These are phyloP conservation scores for Melanotus villosus DNA, from an alignment of 2,888 invertebrate species.

Conservation along the genomic window DNA sequence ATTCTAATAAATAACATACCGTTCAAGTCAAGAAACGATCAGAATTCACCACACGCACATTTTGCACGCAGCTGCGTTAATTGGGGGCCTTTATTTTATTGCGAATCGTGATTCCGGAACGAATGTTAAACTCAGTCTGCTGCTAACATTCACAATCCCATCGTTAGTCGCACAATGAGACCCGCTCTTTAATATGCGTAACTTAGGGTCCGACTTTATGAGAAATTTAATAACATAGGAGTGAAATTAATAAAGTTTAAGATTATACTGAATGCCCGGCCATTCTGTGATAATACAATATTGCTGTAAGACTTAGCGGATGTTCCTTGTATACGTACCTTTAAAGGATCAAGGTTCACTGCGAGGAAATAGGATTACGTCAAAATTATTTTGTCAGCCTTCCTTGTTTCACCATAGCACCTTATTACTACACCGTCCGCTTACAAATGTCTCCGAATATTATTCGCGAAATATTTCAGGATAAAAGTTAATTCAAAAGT, in stretches of 20 bases:
- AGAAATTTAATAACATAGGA: slow-evolving; percentile 62
- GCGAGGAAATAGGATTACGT: slow-evolving; percentile 9
- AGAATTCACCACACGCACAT: slow-evolving; percentile 60
- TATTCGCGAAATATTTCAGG: neutral
- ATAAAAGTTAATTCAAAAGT: too few species aligned
- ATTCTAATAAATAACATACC: slow-evolving; percentile 45
- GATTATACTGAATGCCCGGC: slow-evolving; percentile 38
- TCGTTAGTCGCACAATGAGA: slow-evolving; percentile 57
- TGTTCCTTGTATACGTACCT: slow-evolving; percentile 33
- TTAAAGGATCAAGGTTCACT: neutral
- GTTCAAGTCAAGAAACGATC: slow-evolving; percentile 49
- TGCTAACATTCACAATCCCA: slow-evolving; percentile 53
- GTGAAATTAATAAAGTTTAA: slow-evolving; percentile 50
- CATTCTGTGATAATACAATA: slow-evolving; percentile 33
- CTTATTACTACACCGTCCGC: neutral
- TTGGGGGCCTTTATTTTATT: slow-evolving; percentile 61
- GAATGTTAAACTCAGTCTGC: slow-evolving; percentile 48
- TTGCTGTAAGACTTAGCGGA: slow-evolving; percentile 30
- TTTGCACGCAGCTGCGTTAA: slow-evolving; percentile 62
- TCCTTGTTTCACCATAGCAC: neutral
- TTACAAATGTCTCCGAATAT: slow-evolving; percentile 14
- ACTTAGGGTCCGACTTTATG: slow-evolving; percentile 58
- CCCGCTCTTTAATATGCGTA: slow-evolving; percentile 58
- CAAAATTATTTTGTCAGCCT: slow-evolving; percentile 16
- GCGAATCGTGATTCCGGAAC: slow-evolving; percentile 58